phyloP scores from a whole-genome alignment of 2,888 invertebrate species.

The Mesoligia furuncula region DNA sequence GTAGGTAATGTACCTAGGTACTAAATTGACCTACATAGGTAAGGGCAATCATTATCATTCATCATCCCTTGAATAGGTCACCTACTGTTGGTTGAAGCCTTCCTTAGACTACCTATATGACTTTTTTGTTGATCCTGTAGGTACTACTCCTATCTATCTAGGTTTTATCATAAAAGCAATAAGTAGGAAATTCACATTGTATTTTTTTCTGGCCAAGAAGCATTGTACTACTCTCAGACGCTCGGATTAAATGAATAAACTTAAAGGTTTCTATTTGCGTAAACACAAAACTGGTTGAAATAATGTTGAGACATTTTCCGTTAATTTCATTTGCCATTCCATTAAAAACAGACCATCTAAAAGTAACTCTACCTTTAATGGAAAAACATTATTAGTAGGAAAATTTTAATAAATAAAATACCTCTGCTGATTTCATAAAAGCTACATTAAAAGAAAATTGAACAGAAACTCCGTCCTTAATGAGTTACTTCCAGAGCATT shows the following conservation, averaged over 20 bases:
- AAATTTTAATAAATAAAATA: constrained; percentile 28
- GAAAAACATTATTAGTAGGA: constrained; percentile 18
- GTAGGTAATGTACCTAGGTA: background rate
- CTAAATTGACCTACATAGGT: background rate
- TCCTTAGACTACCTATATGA: background rate
- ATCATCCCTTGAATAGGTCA: background rate
- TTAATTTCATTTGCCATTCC: constrained; percentile 25
- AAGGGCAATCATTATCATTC: background rate
- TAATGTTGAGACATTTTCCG: constrained; percentile 15
- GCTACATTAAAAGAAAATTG: constrained; percentile 56
- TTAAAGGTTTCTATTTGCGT: background rate
- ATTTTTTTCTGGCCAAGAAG: background rate
- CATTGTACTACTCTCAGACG: too few relatives aligned
- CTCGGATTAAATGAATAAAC: background rate
- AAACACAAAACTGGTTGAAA: background rate
- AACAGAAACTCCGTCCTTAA: constrained; percentile 48
- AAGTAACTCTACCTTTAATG: constrained; percentile 25
- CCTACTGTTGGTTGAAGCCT: background rate
- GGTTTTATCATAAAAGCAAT: background rate
- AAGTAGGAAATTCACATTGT: background rate
- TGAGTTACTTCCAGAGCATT: constrained; percentile 46
- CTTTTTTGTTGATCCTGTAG: background rate
- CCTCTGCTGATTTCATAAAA: constrained; percentile 40
- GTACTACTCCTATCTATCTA: background rate
- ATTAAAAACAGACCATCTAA: constrained; percentile 25